Evolutionary conservation across 2,888 invertebrate genomes (phyloP).

Genomic region (Aphodius sticticus): DNA sequence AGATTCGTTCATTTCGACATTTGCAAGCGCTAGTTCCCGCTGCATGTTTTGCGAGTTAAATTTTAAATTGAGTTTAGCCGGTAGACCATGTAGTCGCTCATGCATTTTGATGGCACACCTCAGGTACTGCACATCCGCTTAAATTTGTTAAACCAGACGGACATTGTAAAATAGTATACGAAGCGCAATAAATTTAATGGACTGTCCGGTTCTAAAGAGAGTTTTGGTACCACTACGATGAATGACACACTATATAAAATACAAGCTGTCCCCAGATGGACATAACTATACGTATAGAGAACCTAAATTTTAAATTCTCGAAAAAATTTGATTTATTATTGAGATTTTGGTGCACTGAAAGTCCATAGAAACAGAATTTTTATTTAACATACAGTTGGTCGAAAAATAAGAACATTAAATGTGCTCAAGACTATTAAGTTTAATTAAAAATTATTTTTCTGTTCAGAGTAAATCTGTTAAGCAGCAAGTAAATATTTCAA

Average conservation of each 20-base stretch:
- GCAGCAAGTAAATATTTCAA: too few species aligned
- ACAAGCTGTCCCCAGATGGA: too few species aligned
- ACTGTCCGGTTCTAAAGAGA: not conserved
- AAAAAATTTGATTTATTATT: too few species aligned
- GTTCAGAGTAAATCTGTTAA: too few species aligned
- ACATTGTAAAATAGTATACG: not conserved
- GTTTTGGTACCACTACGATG: not conserved
- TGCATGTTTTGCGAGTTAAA: not conserved
- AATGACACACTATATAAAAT: not conserved
- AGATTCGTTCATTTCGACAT: not conserved
- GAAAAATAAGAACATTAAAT: too few species aligned
- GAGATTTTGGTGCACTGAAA: too few species aligned
- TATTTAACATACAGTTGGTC: too few species aligned
- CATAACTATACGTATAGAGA: too few species aligned
- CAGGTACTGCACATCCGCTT: not conserved
- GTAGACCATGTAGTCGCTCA: not conserved
- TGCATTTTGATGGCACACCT: not conserved
- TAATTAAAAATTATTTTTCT: too few species aligned
- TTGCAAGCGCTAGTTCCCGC: not conserved
- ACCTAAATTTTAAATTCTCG: too few species aligned
- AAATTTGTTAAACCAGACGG: not conserved
- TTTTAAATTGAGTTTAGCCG: not conserved
- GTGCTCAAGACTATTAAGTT: too few species aligned
- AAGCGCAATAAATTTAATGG: not conserved
- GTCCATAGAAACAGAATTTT: too few species aligned